These are phyloP conservation scores for Sebastes minor DNA, from an alignment of 2,797 vertebrate species.

Conservation along the genomic window DNA sequence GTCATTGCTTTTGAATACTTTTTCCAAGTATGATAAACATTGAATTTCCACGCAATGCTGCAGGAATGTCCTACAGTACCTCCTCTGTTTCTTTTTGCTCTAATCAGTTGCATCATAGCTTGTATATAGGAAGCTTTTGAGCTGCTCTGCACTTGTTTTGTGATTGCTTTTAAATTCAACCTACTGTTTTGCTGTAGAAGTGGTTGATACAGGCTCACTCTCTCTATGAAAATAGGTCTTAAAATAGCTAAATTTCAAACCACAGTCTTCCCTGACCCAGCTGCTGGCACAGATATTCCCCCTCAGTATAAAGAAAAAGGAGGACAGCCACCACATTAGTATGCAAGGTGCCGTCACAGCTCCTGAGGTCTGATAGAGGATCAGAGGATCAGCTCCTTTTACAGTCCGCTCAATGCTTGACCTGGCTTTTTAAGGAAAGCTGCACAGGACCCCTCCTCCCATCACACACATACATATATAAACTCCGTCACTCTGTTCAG, in stretches of 20 bases:
- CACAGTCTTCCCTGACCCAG: slow-evolving; percentile 56
- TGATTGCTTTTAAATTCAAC: background rate
- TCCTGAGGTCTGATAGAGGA: slow-evolving; percentile 71
- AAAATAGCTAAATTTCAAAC: slow-evolving; percentile 44
- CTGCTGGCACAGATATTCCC: slow-evolving; percentile 51
- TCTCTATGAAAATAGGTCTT: background rate
- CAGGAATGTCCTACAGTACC: slow-evolving; percentile 10
- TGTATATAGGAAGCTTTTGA: background rate
- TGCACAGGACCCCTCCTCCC: slow-evolving; percentile 9
- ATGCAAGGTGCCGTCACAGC: slow-evolving; percentile 76
- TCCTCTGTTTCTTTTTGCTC: background rate
- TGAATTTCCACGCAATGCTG: slow-evolving; percentile 34
- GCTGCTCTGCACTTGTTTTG: background rate
- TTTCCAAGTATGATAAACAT: slow-evolving; percentile 36
- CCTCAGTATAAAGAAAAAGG: slow-evolving; percentile 42
- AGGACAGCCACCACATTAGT: slow-evolving; percentile 67
- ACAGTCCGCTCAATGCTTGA: slow-evolving; percentile 64
- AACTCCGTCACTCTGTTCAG: slow-evolving; percentile 38
- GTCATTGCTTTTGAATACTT: background rate
- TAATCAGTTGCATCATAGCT: background rate
- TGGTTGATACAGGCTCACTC: background rate
- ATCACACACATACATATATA: background rate
- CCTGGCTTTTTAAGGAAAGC: slow-evolving; percentile 68
- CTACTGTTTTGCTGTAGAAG: background rate
- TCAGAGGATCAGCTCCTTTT: slow-evolving; percentile 76